These are phyloP conservation scores for Merodon equestris DNA, from an alignment of 2,888 invertebrate genomes.

Conservation along the genomic window DNA sequence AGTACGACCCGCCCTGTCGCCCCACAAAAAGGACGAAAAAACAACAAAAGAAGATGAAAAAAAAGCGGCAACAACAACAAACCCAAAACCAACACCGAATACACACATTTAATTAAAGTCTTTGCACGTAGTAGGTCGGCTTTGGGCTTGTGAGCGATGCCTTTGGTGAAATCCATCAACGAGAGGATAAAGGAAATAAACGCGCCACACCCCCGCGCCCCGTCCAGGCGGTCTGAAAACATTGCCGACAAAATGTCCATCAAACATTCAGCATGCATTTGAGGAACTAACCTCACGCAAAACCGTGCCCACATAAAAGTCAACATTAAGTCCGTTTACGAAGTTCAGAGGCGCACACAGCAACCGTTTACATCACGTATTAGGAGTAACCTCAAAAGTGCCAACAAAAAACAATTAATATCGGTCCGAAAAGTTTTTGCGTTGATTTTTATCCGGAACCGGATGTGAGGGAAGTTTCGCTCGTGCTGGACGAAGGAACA, in stretches of 20 bases:
- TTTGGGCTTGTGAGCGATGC: conserved; percentile 40
- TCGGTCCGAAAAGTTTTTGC: conserved; percentile 46
- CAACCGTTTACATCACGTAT: conserved; percentile 49
- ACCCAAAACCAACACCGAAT: neutral
- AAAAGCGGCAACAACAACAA: neutral
- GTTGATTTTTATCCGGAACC: conserved; percentile 59
- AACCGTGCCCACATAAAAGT: conserved; percentile 49
- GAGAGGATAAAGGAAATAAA: conserved; percentile 35
- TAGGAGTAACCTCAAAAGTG: conserved; percentile 54
- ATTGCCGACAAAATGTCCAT: conserved; percentile 34
- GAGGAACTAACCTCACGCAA: conserved; percentile 42
- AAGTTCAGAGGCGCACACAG: conserved; percentile 40
- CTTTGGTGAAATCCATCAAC: conserved; percentile 57
- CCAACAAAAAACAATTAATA: conserved; percentile 63
- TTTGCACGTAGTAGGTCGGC: conserved; percentile 49
- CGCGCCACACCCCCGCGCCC: conserved; percentile 11
- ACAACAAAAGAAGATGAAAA: too few species aligned
- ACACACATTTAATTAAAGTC: conserved; percentile 57
- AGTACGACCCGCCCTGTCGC: too few species aligned
- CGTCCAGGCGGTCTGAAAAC: neutral
- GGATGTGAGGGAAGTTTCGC: conserved; percentile 43
- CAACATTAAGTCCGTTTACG: conserved; percentile 49
- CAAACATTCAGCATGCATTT: conserved; percentile 52
- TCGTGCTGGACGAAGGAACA: conserved; percentile 48
- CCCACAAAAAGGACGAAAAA: too few species aligned